A percentile compares a stretch with the other conserved stretches of the same genome.
phyloP scores from a whole-genome alignment of 2,113 vertebrate genomes.

The Zingel zingel region DNA sequence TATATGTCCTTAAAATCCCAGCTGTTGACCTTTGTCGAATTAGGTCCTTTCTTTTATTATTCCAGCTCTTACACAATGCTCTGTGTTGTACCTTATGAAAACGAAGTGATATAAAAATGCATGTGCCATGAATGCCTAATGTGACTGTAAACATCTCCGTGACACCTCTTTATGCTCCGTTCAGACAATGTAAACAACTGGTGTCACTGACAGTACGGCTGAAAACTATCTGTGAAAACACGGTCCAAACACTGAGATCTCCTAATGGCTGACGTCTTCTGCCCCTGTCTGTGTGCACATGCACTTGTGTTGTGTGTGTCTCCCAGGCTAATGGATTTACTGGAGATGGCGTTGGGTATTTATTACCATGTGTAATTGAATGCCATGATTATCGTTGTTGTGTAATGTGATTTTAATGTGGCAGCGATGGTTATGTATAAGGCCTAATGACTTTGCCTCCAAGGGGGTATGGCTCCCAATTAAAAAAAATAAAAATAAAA shows the following conservation, averaged over 20 bases:
- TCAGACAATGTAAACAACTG: slow-evolving; percentile 53
- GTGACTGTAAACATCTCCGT: slow-evolving; percentile 36
- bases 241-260: slow-evolving; percentile 54
- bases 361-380: slow-evolving; percentile 89
- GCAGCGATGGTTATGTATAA: slow-evolving; percentile 87
- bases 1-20: slow-evolving; percentile 46
- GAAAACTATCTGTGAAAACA: slow-evolving; percentile 48
- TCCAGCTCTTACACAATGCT: slow-evolving; percentile 30
- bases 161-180: slow-evolving; percentile 31
- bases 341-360: slow-evolving; percentile 84
- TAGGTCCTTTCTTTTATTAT: slow-evolving; percentile 34
- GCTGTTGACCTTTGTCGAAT: slow-evolving; percentile 59
- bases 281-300: slow-evolving; percentile 36
- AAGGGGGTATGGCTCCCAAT: slow-evolving; percentile 79
- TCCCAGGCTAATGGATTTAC: slow-evolving; percentile 86
- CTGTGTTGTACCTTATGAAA: slow-evolving; percentile 20
- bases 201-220: slow-evolving; percentile 20
- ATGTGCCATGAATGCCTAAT: slow-evolving; percentile 44
- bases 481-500: slow-evolving; percentile 71
- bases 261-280: slow-evolving; percentile 36
- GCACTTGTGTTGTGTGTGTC: slow-evolving; percentile 65
- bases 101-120: slow-evolving; percentile 29
- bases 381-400: slow-evolving; percentile 89
- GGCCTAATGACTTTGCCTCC: slow-evolving; percentile 86
- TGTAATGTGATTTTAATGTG: slow-evolving; percentile 91